These are phyloP conservation scores for Furcifer pardalis DNA, from an alignment of 2,797 vertebrate species.

Conservation along the genomic window DNA sequence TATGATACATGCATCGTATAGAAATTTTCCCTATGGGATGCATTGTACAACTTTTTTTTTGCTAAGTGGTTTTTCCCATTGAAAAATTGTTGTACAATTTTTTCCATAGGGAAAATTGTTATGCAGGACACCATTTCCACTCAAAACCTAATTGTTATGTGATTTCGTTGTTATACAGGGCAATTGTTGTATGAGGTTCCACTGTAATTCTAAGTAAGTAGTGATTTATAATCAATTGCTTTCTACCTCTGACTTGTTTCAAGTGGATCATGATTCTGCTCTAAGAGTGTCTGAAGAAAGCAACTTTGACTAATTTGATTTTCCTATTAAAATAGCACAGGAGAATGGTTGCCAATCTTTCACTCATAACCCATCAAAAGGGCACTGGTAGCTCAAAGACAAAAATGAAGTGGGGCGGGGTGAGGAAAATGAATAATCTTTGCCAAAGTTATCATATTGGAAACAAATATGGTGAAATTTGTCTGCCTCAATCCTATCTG, in stretches of 20 bases:
- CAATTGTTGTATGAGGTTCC: no score
- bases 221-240: neutral
- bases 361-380: constrained; percentile 45
- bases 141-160: no score
- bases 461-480: constrained; percentile 31
- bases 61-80: no score
- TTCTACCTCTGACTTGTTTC: constrained; percentile 12
- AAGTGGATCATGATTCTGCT: constrained; percentile 21
- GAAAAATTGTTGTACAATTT: no score
- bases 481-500: neutral
- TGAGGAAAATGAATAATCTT: neutral
- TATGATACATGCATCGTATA: no score
- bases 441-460: neutral
- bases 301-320: constrained; percentile 24
- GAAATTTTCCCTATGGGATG: no score
- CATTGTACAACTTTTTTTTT: no score
- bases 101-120: no score
- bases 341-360: constrained; percentile 39
- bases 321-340: neutral
- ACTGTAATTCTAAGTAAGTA: no score
- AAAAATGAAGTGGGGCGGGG: constrained; percentile 13
- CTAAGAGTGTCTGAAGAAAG: neutral
- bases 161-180: no score
- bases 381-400: constrained; percentile 39
- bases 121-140: no score